A percentile compares a stretch with the other conserved stretches of the same genome.
phyloP scores from a whole-genome alignment of 2,113 vertebrate species.

The Ochotona curzoniae region DNA sequence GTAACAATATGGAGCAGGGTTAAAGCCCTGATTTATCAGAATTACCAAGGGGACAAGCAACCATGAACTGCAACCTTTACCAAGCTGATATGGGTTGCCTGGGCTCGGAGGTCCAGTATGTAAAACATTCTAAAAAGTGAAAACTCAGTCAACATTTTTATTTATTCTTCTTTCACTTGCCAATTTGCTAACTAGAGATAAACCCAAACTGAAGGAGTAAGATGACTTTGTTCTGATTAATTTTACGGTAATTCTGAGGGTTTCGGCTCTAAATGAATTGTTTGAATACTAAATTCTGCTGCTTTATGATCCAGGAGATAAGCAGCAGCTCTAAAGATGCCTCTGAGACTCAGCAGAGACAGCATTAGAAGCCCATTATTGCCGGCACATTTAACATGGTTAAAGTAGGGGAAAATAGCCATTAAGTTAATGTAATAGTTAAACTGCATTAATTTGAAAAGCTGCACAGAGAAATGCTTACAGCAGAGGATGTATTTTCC shows the following conservation, averaged over 20 bases:
- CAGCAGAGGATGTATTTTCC: constrained; percentile 37
- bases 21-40: constrained; percentile 59
- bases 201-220: constrained; percentile 74
- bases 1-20: constrained; percentile 55
- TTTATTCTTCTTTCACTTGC: constrained; percentile 71
- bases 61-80: not conserved
- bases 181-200: constrained; percentile 78
- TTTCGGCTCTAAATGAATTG: constrained; percentile 89
- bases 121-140: constrained; percentile 11
- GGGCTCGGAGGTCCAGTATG: not conserved
- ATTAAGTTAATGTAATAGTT: constrained; percentile 92
- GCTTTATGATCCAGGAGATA: constrained; percentile 91
- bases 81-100: not conserved
- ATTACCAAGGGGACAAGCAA: not conserved
- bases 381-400: constrained; percentile 90
- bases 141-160: constrained; percentile 48
- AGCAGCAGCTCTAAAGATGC: constrained; percentile 88
- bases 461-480: constrained; percentile 82
- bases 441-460: constrained; percentile 90
- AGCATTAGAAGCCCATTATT: constrained; percentile 90
- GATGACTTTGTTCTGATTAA: constrained; percentile 85
- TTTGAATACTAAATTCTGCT: constrained; percentile 91
- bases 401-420: constrained; percentile 90
- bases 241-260: constrained; percentile 85
- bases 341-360: constrained; percentile 88